phyloP scores from a whole-genome alignment of 1,140 invertebrate genomes.

The Trichomalopsis sarcophagae region DNA sequence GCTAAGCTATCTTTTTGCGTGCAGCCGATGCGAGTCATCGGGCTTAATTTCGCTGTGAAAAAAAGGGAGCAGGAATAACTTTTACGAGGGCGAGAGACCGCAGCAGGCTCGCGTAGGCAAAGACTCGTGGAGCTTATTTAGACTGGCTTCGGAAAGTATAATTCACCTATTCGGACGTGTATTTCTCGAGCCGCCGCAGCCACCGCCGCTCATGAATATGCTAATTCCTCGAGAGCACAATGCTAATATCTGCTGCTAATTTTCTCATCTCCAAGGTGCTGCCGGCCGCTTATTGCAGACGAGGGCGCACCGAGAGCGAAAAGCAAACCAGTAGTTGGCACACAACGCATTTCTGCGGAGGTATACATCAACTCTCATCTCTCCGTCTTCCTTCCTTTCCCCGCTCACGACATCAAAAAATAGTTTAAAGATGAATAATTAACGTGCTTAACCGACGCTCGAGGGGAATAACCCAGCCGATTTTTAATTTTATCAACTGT shows the following conservation, averaged over 20 bases:
- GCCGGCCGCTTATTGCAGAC: neutral
- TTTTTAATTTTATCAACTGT: too few relatives aligned
- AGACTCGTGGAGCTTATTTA: neutral
- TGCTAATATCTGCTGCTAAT: constrained; percentile 1
- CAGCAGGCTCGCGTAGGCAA: neutral
- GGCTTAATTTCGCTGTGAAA: neutral
- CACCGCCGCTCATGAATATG: neutral
- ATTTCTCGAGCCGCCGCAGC: neutral
- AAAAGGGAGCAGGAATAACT: too few relatives aligned
- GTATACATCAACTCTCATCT: neutral
- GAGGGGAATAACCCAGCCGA: too few relatives aligned
- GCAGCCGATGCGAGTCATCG: neutral
- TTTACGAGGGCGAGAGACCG: too few relatives aligned
- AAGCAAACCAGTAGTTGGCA: neutral
- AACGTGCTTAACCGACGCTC: neutral
- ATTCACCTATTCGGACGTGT: neutral
- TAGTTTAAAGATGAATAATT: neutral
- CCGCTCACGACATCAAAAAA: neutral
- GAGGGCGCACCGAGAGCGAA: neutral
- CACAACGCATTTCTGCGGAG: neutral
- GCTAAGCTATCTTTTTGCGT: neutral
- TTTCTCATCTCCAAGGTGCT: neutral
- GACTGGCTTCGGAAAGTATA: neutral
- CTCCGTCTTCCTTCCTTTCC: neutral
- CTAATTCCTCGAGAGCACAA: neutral